Evolutionary conservation across 2,888 invertebrate genomes (phyloP).

Genomic region (Ceramica pisi): DNA sequence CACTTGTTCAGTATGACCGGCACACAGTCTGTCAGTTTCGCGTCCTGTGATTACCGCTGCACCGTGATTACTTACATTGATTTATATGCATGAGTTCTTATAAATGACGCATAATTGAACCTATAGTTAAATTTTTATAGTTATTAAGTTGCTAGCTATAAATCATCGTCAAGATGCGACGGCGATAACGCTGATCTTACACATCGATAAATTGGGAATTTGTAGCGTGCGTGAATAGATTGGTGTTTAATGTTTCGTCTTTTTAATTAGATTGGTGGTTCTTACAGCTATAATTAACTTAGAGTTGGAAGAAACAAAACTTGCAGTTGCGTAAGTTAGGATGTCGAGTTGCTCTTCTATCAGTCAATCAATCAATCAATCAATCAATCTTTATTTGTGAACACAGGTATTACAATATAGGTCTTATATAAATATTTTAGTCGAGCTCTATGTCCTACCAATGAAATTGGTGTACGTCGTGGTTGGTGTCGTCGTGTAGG

Average conservation of each 20-base stretch:
- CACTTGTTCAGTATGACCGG: constrained; percentile 34
- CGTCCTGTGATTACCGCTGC: constrained; percentile 80
- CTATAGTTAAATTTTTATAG: constrained; percentile 79
- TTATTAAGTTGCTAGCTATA: constrained; percentile 76
- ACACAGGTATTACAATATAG: too few relatives aligned
- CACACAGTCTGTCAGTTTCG: constrained; percentile 52
- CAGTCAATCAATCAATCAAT: too few relatives aligned
- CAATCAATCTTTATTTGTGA: too few relatives aligned
- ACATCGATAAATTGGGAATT: constrained; percentile 67
- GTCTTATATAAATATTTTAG: too few relatives aligned
- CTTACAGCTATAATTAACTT: background rate
- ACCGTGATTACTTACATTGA: constrained; percentile 79
- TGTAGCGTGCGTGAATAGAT: constrained; percentile 56
- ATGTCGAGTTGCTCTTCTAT: background rate
- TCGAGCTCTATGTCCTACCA: too few relatives aligned
- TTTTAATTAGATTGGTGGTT: constrained; percentile 31
- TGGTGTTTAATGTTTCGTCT: constrained; percentile 46
- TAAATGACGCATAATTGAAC: constrained; percentile 86
- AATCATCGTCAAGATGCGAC: constrained; percentile 79
- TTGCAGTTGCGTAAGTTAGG: background rate
- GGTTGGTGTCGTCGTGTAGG: too few relatives aligned
- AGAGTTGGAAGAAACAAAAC: background rate
- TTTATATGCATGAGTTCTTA: constrained; percentile 87
- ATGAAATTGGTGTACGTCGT: too few relatives aligned
- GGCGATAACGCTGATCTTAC: constrained; percentile 69